phyloP scores from a whole-genome alignment of 1,140 invertebrate genomes.

The Drosophila lowei region DNA sequence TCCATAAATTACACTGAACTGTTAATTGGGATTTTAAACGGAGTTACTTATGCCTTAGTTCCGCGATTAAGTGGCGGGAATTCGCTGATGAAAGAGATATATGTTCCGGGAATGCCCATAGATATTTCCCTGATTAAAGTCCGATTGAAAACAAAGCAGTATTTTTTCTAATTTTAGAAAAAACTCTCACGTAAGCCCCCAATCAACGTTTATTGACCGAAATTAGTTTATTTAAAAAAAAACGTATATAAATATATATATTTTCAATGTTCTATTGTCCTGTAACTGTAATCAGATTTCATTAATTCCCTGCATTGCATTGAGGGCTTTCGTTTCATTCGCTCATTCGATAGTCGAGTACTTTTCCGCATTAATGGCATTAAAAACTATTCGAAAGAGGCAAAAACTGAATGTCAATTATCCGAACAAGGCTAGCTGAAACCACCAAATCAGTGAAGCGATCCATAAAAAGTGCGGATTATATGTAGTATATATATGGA shows the following conservation, averaged over 20 bases:
- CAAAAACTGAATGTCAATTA: slow-evolving; percentile 31
- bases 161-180: too few species aligned
- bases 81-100: too few species aligned
- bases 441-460: slow-evolving; percentile 19
- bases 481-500: neutral
- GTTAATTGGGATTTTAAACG: neutral
- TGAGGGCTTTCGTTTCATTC: slow-evolving; percentile 23
- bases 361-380: slow-evolving; percentile 27
- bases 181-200: neutral
- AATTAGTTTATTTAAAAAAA: slow-evolving; percentile 25
- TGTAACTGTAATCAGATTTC: slow-evolving; percentile 39
- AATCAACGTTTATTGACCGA: slow-evolving; percentile 13
- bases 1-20: neutral
- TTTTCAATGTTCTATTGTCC: slow-evolving; percentile 14
- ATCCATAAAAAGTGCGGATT: slow-evolving; percentile 18
- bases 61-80: too few species aligned
- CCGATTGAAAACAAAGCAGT: too few species aligned
- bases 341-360: slow-evolving; percentile 30
- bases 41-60: too few species aligned
- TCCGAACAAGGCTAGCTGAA: slow-evolving; percentile 5
- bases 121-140: too few species aligned
- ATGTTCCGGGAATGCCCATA: too few species aligned
- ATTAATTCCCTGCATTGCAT: slow-evolving; percentile 33
- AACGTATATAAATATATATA: neutral
- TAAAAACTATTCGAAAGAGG: slow-evolving; percentile 23